Percentiles rank a stretch among this genome's conserved stretches.
Evolutionary conservation across 2,888 invertebrate species (phyloP).

Genomic region (Sinotaia quadrata): DNA sequence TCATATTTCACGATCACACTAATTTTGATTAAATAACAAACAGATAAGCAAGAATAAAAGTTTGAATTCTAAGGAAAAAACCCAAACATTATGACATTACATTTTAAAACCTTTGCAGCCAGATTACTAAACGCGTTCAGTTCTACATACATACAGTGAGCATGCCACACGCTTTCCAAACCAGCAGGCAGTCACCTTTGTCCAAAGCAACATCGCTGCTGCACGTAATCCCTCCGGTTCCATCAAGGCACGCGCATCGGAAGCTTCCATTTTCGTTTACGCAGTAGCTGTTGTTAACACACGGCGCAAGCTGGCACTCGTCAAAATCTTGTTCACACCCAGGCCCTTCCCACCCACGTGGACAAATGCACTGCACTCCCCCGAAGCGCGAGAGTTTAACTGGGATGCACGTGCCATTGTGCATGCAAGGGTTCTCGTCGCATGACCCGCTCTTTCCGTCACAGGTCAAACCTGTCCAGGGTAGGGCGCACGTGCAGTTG

Average conservation of each 20-base stretch:
- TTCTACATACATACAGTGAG: too few relatives aligned
- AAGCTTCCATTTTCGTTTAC: slow-evolving; percentile 22
- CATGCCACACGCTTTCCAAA: too few relatives aligned
- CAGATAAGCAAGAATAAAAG: too few relatives aligned
- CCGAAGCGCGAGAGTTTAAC: slow-evolving; percentile 4
- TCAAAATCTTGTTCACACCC: slow-evolving; percentile 25
- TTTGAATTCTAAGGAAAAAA: too few relatives aligned
- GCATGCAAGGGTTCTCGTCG: not conserved
- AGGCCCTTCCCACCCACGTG: slow-evolving; percentile 17
- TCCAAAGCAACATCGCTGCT: not conserved
- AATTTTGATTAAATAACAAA: too few relatives aligned
- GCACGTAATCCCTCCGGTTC: slow-evolving; percentile 5
- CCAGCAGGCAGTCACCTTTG: too few relatives aligned
- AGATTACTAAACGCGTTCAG: too few relatives aligned
- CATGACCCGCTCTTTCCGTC: slow-evolving; percentile 19
- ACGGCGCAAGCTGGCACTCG: slow-evolving; percentile 26
- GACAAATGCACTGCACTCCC: slow-evolving; percentile 26
- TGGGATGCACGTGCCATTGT: slow-evolving; percentile 28
- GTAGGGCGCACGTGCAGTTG: not conserved
- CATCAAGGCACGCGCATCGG: slow-evolving; percentile 20
- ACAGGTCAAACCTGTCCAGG: not conserved
- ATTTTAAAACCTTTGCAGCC: too few relatives aligned
- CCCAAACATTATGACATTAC: too few relatives aligned
- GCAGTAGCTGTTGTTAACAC: slow-evolving; percentile 24
- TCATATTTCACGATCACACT: too few relatives aligned